Conservation (phyloP, 2,113 vertebrate genomes). For the Micronycteris hirsuta region DNA sequence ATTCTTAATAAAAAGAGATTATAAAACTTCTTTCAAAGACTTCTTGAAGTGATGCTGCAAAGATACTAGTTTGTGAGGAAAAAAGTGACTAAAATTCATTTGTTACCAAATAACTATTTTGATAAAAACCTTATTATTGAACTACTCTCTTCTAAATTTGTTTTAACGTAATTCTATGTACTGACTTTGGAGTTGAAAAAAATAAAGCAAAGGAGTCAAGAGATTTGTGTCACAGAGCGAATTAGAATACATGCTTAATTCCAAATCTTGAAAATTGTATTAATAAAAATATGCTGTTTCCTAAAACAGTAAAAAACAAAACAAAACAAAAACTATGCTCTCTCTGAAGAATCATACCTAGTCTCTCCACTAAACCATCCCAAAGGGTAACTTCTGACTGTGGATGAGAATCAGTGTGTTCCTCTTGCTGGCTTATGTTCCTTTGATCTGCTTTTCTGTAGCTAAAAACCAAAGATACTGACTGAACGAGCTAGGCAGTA, state of each 20-base stretch:
- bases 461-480: not conserved
- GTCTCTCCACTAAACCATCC: not conserved
- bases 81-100: not conserved
- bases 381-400: not conserved
- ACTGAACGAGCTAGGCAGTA: not conserved
- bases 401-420: not conserved
- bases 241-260: not conserved
- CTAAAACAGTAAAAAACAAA: not conserved
- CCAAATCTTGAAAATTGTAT: not conserved
- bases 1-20: not conserved
- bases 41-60: not conserved
- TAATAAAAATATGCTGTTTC: not conserved
- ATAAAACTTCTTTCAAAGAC: not conserved
- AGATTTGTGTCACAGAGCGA: not conserved
- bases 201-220: not conserved
- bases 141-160: not conserved
- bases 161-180: not conserved
- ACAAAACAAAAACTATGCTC: not conserved
- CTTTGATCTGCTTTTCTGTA: not conserved
- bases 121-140: not conserved
- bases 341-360: not conserved
- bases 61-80: not conserved
- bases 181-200: not conserved
- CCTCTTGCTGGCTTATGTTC: not conserved
- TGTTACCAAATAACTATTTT: not conserved